A percentile compares a stretch with the other conserved stretches of the same genome.
Evolutionary conservation across 2,797 vertebrate species (phyloP).

Genomic region (Toxotes lorentzi): DNA sequence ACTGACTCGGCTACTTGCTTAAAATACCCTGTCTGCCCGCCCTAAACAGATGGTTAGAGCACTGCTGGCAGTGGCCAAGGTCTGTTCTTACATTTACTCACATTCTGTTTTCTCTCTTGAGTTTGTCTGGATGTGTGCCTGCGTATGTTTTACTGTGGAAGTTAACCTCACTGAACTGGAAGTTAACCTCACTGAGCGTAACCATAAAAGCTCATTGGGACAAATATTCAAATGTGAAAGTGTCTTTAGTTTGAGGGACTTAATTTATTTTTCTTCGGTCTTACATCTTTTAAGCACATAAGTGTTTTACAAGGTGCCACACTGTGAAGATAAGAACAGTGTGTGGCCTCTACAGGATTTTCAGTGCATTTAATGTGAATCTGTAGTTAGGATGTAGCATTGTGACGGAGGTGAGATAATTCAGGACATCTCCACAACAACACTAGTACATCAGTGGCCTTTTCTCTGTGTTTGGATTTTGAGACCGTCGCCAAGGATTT

Average conservation of each 20-base stretch:
- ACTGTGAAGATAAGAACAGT: neutral
- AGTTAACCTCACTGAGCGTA: neutral
- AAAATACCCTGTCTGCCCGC: constrained; percentile 38
- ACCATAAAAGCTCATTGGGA: constrained; percentile 1
- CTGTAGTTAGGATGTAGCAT: constrained; percentile 3
- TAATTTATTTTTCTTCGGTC: constrained; percentile 42
- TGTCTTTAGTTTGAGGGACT: constrained; percentile 6
- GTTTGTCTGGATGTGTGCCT: neutral
- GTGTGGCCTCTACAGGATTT: neutral
- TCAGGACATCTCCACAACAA: constrained; percentile 6
- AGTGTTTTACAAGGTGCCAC: neutral
- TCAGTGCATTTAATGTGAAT: constrained; percentile 61
- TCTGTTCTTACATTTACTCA: constrained; percentile 33
- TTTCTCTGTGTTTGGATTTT: neutral
- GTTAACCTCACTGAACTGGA: too few species aligned
- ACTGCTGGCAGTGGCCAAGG: constrained; percentile 45
- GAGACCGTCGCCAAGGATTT: neutral
- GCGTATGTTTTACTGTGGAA: constrained; percentile 26
- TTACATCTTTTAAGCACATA: neutral
- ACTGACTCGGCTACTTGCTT: constrained; percentile 23
- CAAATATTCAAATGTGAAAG: neutral
- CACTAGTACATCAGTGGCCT: neutral
- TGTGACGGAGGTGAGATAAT: neutral
- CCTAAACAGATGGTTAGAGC: constrained; percentile 32
- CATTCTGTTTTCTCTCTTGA: neutral